Base-by-base conservation (phyloP, 2,888 invertebrate species). In the Sepiola atlantica region DNA sequence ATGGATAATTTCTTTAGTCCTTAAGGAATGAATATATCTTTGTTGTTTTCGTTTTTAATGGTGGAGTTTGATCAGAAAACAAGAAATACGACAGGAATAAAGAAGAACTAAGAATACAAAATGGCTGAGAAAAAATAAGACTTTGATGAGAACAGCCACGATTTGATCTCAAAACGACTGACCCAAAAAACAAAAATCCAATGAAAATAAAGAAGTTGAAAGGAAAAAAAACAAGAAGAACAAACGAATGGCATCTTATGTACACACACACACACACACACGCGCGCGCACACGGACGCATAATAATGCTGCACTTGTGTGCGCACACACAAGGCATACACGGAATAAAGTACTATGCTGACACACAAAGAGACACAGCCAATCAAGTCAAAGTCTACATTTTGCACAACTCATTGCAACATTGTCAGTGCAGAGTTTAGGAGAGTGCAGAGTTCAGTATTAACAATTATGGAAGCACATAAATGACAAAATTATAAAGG, bases 391-490 rank as follows among this genome's bases (percentile, higher is more conserved):
- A 77, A n/a, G 77, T 77, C 77, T 77, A 77, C 77, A n/a, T 16
- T 77, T 77, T 77, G 77, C 77, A 77, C 77, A 77, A 77, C 77
- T 77, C 77, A 77, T 77, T 77, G 77, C 77, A 77, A 77, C 77
- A 77, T n/a, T 16, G n/a, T n/a, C 32, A 77, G 77, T 77, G 77
- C 77, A n/a, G 45, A 45, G n/a, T 77, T n/a, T 3, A 77, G 77
- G 77, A 77, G 77, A 77, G 77, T 77, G 77, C 77, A 77, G 77
- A n/a, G n/a, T 77, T 77, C 77, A 77, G 77, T 77, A n/a, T 77
- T 32, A 77, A 77, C n/a, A 77, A 77, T 77, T 77, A 77, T 77
- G n/a, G 77, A 77, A 77, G 77, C 77, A 77, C 77, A 77, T 35
- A 92, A 24, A 45, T 28, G 24, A 45, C 54, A 92, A 14, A 92